Percentiles rank a stretch among this genome's conserved stretches.
These are phyloP conservation scores for Phaetusa simplex DNA, from an alignment of 2,113 vertebrate species.

Conservation along the genomic window DNA sequence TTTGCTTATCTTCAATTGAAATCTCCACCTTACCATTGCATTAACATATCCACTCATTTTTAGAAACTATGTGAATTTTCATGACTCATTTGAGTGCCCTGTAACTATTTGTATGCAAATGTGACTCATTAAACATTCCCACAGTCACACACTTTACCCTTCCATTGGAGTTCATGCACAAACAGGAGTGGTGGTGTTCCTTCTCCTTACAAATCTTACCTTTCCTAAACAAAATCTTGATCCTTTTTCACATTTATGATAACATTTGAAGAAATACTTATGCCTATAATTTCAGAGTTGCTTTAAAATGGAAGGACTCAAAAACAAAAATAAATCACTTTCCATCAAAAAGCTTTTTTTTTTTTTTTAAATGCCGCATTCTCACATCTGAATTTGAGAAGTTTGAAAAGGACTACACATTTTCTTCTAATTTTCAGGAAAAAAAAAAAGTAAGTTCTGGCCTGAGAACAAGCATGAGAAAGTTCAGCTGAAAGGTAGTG, in stretches of 20 bases:
- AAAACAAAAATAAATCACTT: not conserved
- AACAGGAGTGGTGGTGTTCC: not conserved
- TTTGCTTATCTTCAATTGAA: conserved; percentile 35
- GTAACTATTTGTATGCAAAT: conserved; percentile 62
- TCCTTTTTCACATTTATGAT: not conserved
- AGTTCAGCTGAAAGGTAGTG: not conserved
- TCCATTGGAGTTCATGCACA: not conserved
- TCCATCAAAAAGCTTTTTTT: not conserved
- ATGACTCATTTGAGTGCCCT: conserved; percentile 46
- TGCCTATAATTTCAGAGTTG: not conserved
- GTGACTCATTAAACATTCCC: conserved; percentile 12
- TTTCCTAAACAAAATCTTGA: not conserved
- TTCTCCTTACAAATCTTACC: not conserved
- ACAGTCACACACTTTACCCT: conserved; percentile 1
- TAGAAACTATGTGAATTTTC: conserved; percentile 52
- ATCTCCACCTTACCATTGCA: conserved; percentile 18
- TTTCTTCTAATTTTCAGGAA: not conserved
- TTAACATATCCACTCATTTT: conserved; percentile 44
- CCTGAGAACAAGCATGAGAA: not conserved
- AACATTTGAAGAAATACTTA: not conserved
- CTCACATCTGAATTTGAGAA: not conserved
- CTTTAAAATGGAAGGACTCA: not conserved
- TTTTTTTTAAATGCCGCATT: not conserved
- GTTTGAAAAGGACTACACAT: not conserved
- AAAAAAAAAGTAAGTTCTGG: not conserved